These are phyloP conservation scores for Chirona hameri DNA, from an alignment of 2,888 invertebrate genomes.

Conservation along the genomic window DNA sequence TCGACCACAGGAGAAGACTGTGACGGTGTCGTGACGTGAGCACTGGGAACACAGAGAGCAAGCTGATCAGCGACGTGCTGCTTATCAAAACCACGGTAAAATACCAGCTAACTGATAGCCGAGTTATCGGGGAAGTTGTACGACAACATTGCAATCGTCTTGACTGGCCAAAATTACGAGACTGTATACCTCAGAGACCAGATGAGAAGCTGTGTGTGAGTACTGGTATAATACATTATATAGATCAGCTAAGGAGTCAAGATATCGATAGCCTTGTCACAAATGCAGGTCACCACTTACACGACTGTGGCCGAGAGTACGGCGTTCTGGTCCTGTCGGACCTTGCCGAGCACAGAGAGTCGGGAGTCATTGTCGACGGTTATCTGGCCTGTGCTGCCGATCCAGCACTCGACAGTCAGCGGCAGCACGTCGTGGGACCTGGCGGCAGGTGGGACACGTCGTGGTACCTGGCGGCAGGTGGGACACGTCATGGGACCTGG, in stretches of 20 bases:
- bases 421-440: too few relatives aligned
- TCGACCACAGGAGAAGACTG: background rate
- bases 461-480: too few relatives aligned
- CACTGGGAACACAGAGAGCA: background rate
- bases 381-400: background rate
- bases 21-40: background rate
- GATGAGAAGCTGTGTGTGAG: too few relatives aligned
- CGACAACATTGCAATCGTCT: too few relatives aligned
- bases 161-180: too few relatives aligned
- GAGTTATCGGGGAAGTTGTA: too few relatives aligned
- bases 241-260: too few relatives aligned
- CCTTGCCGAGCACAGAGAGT: constrained; percentile 33
- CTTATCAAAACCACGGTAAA: too few relatives aligned
- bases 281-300: constrained; percentile 28
- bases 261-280: too few relatives aligned
- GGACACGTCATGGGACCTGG: background rate
- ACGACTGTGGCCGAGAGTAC: constrained; percentile 36
- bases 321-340: constrained; percentile 36
- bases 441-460: too few relatives aligned
- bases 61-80: background rate
- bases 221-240: too few relatives aligned
- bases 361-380: background rate
- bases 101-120: background rate
- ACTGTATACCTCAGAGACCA: too few relatives aligned
- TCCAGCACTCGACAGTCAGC: constrained; percentile 8